Evolutionary conservation across 2,888 invertebrate genomes (phyloP).

Genomic region (Catocala fraxini): DNA sequence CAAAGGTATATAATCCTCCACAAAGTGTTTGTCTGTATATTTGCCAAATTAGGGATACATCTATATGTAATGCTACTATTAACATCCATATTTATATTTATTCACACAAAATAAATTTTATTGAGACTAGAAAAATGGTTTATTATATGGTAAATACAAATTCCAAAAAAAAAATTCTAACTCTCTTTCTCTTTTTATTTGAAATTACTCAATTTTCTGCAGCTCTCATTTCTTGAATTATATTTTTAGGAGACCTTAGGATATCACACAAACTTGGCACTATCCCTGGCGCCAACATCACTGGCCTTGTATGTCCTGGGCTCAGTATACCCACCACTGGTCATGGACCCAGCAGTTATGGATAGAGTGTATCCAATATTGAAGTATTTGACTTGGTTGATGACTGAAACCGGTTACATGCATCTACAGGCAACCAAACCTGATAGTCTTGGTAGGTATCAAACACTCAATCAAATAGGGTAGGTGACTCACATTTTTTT

Average conservation of each 20-base stretch:
- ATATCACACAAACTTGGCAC: conserved; percentile 33
- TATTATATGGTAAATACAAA: no score
- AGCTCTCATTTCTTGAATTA: background rate
- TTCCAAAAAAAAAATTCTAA: no score
- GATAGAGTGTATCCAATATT: conserved; percentile 36
- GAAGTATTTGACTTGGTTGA: background rate
- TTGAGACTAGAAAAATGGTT: no score
- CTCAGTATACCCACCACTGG: conserved; percentile 19
- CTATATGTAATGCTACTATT: no score
- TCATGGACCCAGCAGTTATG: conserved; percentile 10
- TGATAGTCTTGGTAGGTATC: conserved; percentile 39
- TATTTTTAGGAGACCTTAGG: conserved; percentile 34
- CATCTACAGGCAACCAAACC: conserved; percentile 44
- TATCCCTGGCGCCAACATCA: conserved; percentile 12
- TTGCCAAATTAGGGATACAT: no score
- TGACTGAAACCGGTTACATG: conserved; percentile 32
- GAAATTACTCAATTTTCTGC: no score
- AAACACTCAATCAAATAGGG: no score
- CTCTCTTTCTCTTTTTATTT: no score
- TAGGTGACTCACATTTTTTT: background rate
- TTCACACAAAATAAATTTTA: no score
- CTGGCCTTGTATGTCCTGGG: conserved; percentile 23
- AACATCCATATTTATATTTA: no score
- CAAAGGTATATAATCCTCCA: no score
- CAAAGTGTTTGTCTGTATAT: no score